Evolutionary conservation across 1,140 invertebrate genomes (phyloP).

Genomic region (Anastrepha ludens): DNA sequence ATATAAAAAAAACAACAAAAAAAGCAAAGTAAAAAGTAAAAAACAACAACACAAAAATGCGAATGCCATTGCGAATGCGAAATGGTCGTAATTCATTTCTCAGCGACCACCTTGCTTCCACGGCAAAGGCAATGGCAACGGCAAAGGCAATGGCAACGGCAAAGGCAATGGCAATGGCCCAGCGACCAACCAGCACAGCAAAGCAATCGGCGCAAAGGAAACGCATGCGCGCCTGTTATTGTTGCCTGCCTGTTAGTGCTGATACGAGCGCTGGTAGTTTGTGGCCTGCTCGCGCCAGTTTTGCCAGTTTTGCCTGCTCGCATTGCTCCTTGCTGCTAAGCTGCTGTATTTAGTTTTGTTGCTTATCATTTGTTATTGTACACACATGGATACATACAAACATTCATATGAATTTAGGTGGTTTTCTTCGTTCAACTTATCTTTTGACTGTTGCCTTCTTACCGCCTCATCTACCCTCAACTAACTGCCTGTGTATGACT

Average conservation of each 20-base stretch:
- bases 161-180: no score
- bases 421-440: neutral
- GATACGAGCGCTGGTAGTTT: neutral
- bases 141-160: neutral
- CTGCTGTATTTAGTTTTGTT: conserved; percentile 12
- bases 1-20: neutral
- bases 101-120: conserved; percentile 43
- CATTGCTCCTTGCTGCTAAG: neutral
- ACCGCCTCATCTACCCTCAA: neutral
- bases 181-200: neutral
- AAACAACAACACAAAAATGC: conserved; percentile 27
- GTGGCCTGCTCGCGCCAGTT: neutral
- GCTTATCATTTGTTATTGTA: conserved; percentile 25
- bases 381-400: no score
- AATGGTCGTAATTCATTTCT: conserved; percentile 51
- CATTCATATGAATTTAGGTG: neutral
- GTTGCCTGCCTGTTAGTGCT: neutral
- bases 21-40: neutral
- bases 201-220: neutral
- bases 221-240: neutral
- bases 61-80: conserved; percentile 47
- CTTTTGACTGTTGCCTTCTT: neutral
- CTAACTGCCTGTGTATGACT: neutral
- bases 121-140: neutral
- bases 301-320: neutral